Base-by-base conservation (phyloP, 2,888 invertebrate species). In the Andrena dorsata region DNA sequence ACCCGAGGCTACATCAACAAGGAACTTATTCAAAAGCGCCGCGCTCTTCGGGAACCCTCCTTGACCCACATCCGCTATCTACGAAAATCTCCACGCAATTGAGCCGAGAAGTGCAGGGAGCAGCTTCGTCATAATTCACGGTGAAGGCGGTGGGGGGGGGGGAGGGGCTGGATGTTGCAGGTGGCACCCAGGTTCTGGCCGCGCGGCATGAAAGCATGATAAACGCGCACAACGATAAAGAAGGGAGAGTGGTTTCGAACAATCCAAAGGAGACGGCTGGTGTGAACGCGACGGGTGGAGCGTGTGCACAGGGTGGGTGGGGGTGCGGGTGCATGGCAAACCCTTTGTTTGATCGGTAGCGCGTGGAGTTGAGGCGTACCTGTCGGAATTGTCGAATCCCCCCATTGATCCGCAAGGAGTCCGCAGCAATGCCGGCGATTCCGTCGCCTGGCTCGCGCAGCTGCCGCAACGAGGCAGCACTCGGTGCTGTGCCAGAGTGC, bases 301-400 rank as follows among this genome's bases (percentile, higher is more conserved):
- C 49, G 32, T 51, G 68, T 75, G 75, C 68, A 51, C 16, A 2
- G 13, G n/a, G 23, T 1, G 16, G 10, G 28, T n/a, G 23, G 35
- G 32, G 71, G 58, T 41, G 5, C 2, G 13, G 60, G 41, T 73
- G 77, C 74, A 61, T n/a, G 35, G 51, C 60, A 56, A 26, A 68
- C 53, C 66, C 32, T 56, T 78, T 68, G 80, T 72, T 63, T n/a
- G 71, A 72, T 49, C 66, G 63, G 47, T 32, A 23, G 30, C n/a
- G 28, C n/a, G n/a, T 35, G 16, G 10, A 35, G 61, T 58, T 35
- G 71, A 32, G 32, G 82, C 87, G 93, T 96, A 98, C 98, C 97
- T 98, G 98, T 95, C 98, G 98, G 95, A 99, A 98, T 93, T 98
- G 98, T 90, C 98, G 96, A 96, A 99, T 98, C 92, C 98, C 98